A percentile compares a stretch with the other conserved stretches of the same genome.
These are phyloP conservation scores for Dione juno DNA, from an alignment of 2,888 invertebrate species.

Conservation along the genomic window DNA sequence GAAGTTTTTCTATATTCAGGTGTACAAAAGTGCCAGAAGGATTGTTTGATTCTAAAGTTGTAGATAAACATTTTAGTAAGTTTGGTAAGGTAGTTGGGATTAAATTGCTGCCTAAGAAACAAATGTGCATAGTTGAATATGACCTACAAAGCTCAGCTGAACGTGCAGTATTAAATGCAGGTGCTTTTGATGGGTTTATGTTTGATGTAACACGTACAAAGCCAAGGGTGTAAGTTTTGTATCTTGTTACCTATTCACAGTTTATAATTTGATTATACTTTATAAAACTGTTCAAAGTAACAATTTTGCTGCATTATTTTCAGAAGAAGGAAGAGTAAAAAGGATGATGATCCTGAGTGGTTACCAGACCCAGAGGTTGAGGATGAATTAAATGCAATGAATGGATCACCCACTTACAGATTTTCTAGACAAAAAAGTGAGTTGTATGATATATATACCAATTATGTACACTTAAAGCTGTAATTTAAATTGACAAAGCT, in stretches of 20 bases:
- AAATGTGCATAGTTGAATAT: constrained; percentile 88
- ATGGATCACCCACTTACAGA: constrained; percentile 67
- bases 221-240: constrained; percentile 66
- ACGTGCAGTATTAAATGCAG: constrained; percentile 84
- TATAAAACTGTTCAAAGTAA: background rate
- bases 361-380: constrained; percentile 86
- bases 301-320: constrained; percentile 12
- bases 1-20: constrained; percentile 58
- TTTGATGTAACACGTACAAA: constrained; percentile 84
- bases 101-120: constrained; percentile 85
- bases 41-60: constrained; percentile 83
- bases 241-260: background rate
- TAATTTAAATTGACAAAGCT: background rate
- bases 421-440: constrained; percentile 66
- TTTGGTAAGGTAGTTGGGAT: constrained; percentile 88
- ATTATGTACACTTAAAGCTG: too few relatives aligned
- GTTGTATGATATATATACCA: constrained; percentile 24
- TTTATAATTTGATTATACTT: background rate
- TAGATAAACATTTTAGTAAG: constrained; percentile 87
- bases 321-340: constrained; percentile 68
- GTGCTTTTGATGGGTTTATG: constrained; percentile 84
- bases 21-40: constrained; percentile 86
- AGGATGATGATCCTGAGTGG: constrained; percentile 82
- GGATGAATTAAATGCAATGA: constrained; percentile 88
- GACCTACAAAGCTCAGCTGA: constrained; percentile 83